Base-by-base conservation (phyloP, 2,888 invertebrate genomes). In the Scaptomyza cyrtandrae region DNA sequence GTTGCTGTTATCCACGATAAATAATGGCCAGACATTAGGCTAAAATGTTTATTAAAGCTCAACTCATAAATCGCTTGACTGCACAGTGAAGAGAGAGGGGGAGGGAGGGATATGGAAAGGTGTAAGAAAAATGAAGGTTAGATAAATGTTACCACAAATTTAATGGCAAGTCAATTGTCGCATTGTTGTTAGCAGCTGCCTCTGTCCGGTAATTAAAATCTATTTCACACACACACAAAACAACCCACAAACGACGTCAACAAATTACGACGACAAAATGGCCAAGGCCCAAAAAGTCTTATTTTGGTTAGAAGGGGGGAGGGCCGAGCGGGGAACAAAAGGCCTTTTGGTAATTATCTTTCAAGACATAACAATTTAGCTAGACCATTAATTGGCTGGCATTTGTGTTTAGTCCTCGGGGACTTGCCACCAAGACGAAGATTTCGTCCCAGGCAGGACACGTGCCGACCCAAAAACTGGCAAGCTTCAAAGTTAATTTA, bases 311-410 rank as follows among this genome's bases (percentile, higher is more conserved):
- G 33, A 3, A 46, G 54, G 45, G 29, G 11, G n/a, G 37, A 70
- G 31, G 7, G 9, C n/a, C n/a, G 31, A 9, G 9, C 9, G 10
- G 33, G 6, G 1, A 31, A 29, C 29, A 70, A 76, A 73, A 62
- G 74, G 54, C 24, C 69, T 77, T 70, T 43, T 59, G 83, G 85
- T 88, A 89, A 90, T 89, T 90, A 89, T 89, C 89, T 86, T 67
- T 71, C 67, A 76, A 89, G 89, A 86, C 89, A 89, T 90, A 90
- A 89, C 90, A 86, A 89, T 90, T 90, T 89, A 87, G 89, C 55
- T 55, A 70, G 74, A n/a, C 76, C 85, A 85, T 85, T 84, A 85
- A 85, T 85, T 82, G 86, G 63, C 57, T 57, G 73, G 63, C 73
- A 53, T 57, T 54, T 39, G 19, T 39, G 19, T 39, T 29, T 9